A percentile compares a stretch with the other conserved stretches of the same genome.
Evolutionary conservation across 2,113 vertebrate species (phyloP).

Genomic region (Lepus timidus): DNA sequence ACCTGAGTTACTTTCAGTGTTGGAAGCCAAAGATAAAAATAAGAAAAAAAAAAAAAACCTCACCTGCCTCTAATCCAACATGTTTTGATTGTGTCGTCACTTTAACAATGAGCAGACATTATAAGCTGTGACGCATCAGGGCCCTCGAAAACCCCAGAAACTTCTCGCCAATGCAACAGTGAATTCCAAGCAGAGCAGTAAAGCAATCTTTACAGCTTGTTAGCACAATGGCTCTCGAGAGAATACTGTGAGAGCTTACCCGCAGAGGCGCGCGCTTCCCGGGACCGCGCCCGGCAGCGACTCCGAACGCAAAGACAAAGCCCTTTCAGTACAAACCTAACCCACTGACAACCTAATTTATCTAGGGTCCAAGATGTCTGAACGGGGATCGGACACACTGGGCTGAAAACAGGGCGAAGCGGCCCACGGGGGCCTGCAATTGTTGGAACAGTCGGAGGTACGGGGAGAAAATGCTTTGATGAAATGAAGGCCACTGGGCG

Average conservation of each 20-base stretch:
- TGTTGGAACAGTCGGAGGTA: not conserved
- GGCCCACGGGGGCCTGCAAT: not conserved
- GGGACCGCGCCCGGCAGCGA: not conserved
- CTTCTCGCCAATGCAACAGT: not conserved
- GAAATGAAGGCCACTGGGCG: not conserved
- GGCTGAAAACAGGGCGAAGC: not conserved
- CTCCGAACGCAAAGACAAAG: not conserved
- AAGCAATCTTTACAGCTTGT: constrained; percentile 9
- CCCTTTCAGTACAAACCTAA: not conserved
- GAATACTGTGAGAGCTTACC: not conserved
- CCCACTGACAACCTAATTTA: not conserved
- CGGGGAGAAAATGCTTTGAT: not conserved
- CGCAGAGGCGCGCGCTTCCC: not conserved
- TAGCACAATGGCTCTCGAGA: constrained; percentile 8
- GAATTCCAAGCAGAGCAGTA: constrained; percentile 11
- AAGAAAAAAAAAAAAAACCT: not conserved
- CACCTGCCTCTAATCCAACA: not conserved
- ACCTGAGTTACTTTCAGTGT: not conserved
- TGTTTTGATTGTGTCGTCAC: not conserved
- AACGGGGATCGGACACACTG: not conserved
- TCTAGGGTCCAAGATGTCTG: not conserved
- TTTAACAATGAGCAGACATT: not conserved
- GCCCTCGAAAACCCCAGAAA: constrained; percentile 43
- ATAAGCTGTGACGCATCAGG: not conserved
- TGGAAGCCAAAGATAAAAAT: not conserved